Base-by-base conservation (phyloP, 2,888 invertebrate species). In the Pharmacophagus antenor region DNA sequence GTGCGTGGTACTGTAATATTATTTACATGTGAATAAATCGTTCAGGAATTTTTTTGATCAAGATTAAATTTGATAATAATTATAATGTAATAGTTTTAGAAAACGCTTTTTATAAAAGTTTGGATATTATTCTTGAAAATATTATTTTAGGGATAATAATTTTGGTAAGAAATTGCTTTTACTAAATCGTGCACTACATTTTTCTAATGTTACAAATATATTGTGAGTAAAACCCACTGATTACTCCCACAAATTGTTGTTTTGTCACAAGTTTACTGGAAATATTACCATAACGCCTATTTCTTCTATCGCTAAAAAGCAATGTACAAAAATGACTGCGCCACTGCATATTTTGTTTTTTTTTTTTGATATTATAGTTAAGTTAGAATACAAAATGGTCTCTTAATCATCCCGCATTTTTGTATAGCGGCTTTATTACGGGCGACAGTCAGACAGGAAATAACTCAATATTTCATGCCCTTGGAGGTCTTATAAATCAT, bases 1-100 rank as follows among this genome's bases (percentile, higher is more conserved):
- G 95, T 95, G 66, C 96, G 92, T 3, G 96, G 96, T 65, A 97
- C 97, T 97, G 90, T 7, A 42, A 53, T 20, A 20, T 48, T 10
- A 21, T 23, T 58, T 20, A 8, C 12, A 46, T 31, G 21, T 37
- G 1, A 51, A 37, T 20, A n/a, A 21, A n/a, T 8, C 37, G 4
- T n/a, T 37, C 4, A 3, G 1, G n/a, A 4, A n/a, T n/a, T n/a
- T n/a, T 37, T n/a, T n/a, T 8, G 5, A 37, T 37, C 5, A 4
- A 31, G n/a, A n/a, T 6, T 4, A 15, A 37, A 37, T n/a, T n/a
- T 31, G 15, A 3, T 31, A 27, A 27, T 31, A 10, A 31, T 12
- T 12, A 3, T 31, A 2, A 31, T 12, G 31, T 12, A 31, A 31
- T 31, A 31, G 1, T 3, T 1, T 31, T 12, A 10, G 1, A 3